phyloP scores from a whole-genome alignment of 2,888 invertebrate genomes.

The Ptycholaimellus sp. region DNA sequence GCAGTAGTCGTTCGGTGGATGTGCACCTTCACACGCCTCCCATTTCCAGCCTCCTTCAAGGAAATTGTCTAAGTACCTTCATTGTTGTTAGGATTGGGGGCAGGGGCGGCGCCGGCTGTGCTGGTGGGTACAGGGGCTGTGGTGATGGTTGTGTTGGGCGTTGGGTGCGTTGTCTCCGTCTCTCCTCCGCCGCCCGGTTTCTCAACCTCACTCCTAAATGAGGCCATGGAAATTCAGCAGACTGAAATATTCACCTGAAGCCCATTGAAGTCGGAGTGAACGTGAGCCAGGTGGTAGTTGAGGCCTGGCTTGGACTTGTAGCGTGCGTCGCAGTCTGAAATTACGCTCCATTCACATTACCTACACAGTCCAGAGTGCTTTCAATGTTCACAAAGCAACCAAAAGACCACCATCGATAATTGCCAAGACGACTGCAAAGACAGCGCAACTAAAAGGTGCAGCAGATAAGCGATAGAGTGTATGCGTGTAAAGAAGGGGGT shows the following conservation, averaged over 20 bases:
- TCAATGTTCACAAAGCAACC: neutral
- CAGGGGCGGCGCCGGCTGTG: too few species aligned
- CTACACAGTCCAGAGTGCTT: neutral
- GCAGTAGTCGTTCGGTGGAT: conserved; percentile 66
- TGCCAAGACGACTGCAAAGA: neutral
- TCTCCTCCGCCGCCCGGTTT: conserved; percentile 1
- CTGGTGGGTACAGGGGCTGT: too few species aligned
- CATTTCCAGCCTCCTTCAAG: too few species aligned
- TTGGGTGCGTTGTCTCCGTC: neutral
- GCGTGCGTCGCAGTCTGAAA: conserved; percentile 52
- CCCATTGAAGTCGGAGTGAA: conserved; percentile 23
- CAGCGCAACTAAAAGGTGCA: neutral
- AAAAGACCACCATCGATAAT: neutral
- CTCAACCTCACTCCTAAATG: too few species aligned
- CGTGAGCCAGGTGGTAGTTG: conserved; percentile 75
- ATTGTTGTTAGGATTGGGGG: too few species aligned
- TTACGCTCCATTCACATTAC: neutral
- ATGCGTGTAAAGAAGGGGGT: too few species aligned
- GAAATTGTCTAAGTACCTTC: too few species aligned
- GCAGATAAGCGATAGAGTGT: too few species aligned
- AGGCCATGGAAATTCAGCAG: conserved; percentile 14
- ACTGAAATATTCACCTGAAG: too few species aligned
- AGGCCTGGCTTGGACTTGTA: conserved; percentile 88
- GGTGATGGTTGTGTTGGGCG: too few species aligned
- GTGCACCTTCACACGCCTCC: too few species aligned